Base-by-base conservation (phyloP, 2,888 invertebrate genomes). In the Andrena haemorrhoa region DNA sequence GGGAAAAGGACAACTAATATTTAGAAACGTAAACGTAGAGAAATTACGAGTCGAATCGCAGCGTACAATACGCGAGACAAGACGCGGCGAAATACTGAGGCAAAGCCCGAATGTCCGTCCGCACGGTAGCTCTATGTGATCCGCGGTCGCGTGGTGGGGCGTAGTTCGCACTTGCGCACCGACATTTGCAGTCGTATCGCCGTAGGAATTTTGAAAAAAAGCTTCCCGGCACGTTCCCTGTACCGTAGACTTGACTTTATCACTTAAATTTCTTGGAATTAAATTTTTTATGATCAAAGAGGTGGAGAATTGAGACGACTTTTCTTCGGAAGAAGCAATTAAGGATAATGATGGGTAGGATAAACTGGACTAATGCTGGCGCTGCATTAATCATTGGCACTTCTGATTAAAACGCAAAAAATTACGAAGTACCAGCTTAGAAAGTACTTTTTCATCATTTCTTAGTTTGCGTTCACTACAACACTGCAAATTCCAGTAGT, bases 41-140 rank as follows among this genome's bases (percentile, higher is more conserved):
- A 29, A 68, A 63, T 20, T 29, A 31, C 26, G 49, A 51, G 23
- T 63, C 26, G 51, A 26, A 69, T 10, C 29, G 12, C 20, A 56
- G 26, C 2, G 29, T 3, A n/a, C 56, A 10, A 29, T 58, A 70
- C 63, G 61, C 87, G 78, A 78, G 75, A 83, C 85, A 86, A 88
- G 86, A 85, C 92, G 91, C 90, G 90, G 83, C 89, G 86, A 77
- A 61, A 86, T 65, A 91, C 91, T 92, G 89, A 91, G 79, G 69
- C 83, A 72, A 84, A 79, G 73, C 75, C 72, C 49, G 72, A 89
- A 83, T 74, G 73, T 74, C 68, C 58, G 75, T 83, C 72, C 72
- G 73, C 64, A 64, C 70, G 58, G 66, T 77, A 77, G 35, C 84
- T 56, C 64, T 56, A 63, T 41, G 23, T 31, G 41, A 61, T 60